Evolutionary conservation across 2,113 vertebrate genomes (phyloP).

Genomic region (Elephantulus edwardii): DNA sequence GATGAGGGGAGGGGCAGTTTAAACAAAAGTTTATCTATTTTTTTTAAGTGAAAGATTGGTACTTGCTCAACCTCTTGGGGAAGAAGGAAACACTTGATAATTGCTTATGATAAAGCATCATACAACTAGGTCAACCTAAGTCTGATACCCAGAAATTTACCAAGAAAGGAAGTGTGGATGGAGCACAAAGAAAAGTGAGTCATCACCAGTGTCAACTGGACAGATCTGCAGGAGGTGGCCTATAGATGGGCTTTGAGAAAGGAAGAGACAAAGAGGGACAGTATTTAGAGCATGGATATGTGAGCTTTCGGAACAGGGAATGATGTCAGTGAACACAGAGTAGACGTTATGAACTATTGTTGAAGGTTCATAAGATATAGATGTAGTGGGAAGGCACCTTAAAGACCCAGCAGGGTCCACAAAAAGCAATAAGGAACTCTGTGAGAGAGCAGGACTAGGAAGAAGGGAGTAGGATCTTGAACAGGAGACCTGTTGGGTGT

Average conservation of each 20-base stretch:
- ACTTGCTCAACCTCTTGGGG: no score
- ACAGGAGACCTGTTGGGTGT: neutral
- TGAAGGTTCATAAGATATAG: neutral
- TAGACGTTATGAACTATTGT: fast-evolving
- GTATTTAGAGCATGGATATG: neutral
- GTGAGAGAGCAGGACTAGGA: neutral
- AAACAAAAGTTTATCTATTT: neutral
- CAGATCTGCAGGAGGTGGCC: neutral
- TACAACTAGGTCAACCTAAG: neutral
- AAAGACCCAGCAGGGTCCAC: neutral
- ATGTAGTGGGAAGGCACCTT: neutral
- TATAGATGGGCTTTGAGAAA: neutral
- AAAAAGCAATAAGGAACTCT: neutral
- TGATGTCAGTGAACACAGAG: neutral
- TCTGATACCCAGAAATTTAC: neutral
- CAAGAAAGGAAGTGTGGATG: neutral
- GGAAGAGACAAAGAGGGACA: neutral
- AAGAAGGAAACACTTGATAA: constrained; percentile 35
- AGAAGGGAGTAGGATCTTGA: neutral
- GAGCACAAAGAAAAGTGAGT: neutral
- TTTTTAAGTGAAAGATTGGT: neutral
- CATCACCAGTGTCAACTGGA: neutral
- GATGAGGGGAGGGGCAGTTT: neutral
- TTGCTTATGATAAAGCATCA: constrained; percentile 9
- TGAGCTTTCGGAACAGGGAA: neutral